These are phyloP conservation scores for Ruditapes philippinarum DNA, from an alignment of 1,140 invertebrate species.

Conservation along the genomic window DNA sequence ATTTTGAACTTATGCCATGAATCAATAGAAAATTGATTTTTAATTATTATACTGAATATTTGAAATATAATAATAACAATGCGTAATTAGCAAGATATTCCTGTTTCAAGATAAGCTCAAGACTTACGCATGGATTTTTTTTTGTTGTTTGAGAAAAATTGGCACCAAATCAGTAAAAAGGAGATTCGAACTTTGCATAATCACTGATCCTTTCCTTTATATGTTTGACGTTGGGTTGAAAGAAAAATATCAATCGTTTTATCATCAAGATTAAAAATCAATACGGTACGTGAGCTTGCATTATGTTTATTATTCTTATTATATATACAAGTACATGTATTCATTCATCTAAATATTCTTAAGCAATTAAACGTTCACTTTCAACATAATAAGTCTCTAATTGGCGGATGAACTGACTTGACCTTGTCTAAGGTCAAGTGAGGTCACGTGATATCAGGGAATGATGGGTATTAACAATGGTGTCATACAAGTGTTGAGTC, in stretches of 20 bases:
- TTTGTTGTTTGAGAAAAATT: neutral
- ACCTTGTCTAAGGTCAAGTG: conserved; percentile 34
- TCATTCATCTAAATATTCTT: conserved; percentile 20
- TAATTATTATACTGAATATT: no score
- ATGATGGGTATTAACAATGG: conserved; percentile 52
- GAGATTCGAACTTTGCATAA: neutral
- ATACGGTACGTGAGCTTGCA: neutral
- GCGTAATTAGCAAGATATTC: neutral
- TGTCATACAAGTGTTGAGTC: conserved; percentile 39
- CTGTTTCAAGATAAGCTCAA: neutral
- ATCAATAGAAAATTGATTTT: no score
- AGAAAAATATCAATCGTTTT: neutral
- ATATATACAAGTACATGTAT: neutral
- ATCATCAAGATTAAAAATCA: conserved; percentile 35
- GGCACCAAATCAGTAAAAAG: neutral
- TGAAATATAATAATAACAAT: no score
- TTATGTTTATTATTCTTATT: neutral
- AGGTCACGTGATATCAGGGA: conserved; percentile 37
- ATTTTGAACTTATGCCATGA: no score
- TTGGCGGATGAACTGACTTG: conserved; percentile 42
- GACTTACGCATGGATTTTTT: neutral
- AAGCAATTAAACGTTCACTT: conserved; percentile 39
- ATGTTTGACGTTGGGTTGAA: conserved; percentile 6
- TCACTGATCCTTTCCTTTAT: neutral
- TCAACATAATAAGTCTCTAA: conserved; percentile 18